Conservation (phyloP, 2,113 vertebrate species). For the Eptesicus fuscus region DNA sequence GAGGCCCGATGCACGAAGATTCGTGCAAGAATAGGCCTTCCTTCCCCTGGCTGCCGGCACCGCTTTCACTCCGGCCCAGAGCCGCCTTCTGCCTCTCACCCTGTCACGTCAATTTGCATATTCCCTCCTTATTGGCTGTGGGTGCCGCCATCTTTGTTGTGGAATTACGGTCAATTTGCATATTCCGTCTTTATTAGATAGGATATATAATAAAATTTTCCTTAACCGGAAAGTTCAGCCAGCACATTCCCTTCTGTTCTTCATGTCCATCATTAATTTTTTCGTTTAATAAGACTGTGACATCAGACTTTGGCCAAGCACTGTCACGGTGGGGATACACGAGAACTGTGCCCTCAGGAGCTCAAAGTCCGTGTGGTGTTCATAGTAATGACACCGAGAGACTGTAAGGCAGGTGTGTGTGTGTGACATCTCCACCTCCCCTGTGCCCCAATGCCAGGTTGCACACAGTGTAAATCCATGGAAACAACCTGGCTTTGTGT, state of each 20-base stretch:
- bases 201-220: neutral
- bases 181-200: no score
- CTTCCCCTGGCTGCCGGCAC: no score
- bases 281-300: neutral
- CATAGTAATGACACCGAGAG: neutral
- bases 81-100: no score
- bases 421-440: neutral
- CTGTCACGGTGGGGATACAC: no score
- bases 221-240: neutral
- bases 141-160: no score
- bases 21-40: no score
- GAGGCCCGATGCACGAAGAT: no score
- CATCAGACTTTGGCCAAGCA: neutral
- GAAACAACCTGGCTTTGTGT: neutral
- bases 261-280: neutral
- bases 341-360: neutral
- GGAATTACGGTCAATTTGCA: no score
- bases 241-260: neutral
- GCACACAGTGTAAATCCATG: rapidly evolving
- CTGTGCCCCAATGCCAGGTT: neutral
- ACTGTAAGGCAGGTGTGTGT: no score
- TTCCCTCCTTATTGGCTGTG: no score
- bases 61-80: no score
- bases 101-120: no score
- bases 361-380: rapidly evolving